Conservation (phyloP, 1,140 invertebrate species). For the Linepithema humile region DNA sequence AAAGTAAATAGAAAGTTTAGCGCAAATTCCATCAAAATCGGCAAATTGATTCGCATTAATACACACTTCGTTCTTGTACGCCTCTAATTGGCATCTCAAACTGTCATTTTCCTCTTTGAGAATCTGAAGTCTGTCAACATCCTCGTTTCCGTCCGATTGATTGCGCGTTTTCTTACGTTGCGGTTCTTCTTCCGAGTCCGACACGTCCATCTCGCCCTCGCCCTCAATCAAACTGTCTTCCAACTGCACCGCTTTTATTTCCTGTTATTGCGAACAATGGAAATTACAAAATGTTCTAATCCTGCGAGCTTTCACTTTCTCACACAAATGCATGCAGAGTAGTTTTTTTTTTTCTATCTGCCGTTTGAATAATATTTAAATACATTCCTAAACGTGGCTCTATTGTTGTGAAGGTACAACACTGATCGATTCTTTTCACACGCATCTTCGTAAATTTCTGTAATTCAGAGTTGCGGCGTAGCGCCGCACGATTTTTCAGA, state of each 20-base stretch:
- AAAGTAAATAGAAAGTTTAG: neutral
- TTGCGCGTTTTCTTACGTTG: conserved; percentile 83
- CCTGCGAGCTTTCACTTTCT: neutral
- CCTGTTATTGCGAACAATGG: conserved; percentile 83
- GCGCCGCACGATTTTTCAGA: neutral
- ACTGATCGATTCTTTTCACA: neutral
- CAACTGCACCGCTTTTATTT: conserved; percentile 91
- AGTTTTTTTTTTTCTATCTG: conserved; percentile 12
- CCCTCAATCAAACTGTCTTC: conserved; percentile 89
- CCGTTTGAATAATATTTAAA: conserved; percentile 33
- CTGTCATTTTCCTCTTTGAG: conserved; percentile 95
- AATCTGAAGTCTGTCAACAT: conserved; percentile 76
- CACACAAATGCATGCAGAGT: conserved; percentile 54
- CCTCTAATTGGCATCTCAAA: conserved; percentile 95
- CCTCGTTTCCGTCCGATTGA: conserved; percentile 77
- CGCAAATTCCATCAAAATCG: neutral
- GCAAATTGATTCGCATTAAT: neutral
- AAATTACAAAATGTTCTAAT: conserved; percentile 11
- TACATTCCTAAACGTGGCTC: neutral
- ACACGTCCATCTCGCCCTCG: conserved; percentile 93
- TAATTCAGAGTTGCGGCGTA: conserved; percentile 47
- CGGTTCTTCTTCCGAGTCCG: conserved; percentile 89
- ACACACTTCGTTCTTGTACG: conserved; percentile 95
- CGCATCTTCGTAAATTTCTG: conserved; percentile 35
- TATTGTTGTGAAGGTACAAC: neutral